Conservation (phyloP, 2,888 invertebrate genomes). For the Melieria crassipennis region DNA sequence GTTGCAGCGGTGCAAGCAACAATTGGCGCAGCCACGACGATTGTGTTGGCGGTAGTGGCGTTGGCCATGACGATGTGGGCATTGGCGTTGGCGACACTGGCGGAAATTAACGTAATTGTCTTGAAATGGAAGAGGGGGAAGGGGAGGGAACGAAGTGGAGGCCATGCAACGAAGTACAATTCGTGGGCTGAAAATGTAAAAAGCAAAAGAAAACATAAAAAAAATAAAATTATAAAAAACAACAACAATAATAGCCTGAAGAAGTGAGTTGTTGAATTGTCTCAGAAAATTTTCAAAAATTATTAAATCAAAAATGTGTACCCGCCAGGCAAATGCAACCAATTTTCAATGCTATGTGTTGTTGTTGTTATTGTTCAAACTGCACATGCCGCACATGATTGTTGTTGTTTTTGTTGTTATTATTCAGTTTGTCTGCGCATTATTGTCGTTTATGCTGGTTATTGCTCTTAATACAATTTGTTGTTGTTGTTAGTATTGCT, state of each 20-base stretch:
- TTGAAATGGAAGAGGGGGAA: neutral
- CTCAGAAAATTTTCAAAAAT: no score
- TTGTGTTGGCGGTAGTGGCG: neutral
- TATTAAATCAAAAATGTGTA: no score
- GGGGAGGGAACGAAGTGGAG: no score
- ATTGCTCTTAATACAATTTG: neutral
- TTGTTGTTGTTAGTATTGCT: slow-evolving; percentile 3
- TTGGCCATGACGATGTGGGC: neutral
- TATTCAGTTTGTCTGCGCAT: neutral
- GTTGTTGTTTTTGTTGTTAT: slow-evolving; percentile 13
- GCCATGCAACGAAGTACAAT: no score
- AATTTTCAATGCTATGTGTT: neutral
- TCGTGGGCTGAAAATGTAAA: no score
- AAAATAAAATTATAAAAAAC: no score
- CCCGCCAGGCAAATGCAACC: no score
- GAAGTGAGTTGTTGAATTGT: no score
- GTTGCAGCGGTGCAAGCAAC: slow-evolving; percentile 29
- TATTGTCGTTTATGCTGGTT: neutral
- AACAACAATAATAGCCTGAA: no score
- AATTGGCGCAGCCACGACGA: neutral
- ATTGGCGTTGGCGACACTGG: neutral
- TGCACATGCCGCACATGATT: no score
- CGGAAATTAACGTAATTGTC: slow-evolving; percentile 14
- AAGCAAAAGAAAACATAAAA: no score
- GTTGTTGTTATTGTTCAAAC: neutral